Evolutionary conservation across 2,888 invertebrate species (phyloP).

Genomic region (Rosalia funebris): DNA sequence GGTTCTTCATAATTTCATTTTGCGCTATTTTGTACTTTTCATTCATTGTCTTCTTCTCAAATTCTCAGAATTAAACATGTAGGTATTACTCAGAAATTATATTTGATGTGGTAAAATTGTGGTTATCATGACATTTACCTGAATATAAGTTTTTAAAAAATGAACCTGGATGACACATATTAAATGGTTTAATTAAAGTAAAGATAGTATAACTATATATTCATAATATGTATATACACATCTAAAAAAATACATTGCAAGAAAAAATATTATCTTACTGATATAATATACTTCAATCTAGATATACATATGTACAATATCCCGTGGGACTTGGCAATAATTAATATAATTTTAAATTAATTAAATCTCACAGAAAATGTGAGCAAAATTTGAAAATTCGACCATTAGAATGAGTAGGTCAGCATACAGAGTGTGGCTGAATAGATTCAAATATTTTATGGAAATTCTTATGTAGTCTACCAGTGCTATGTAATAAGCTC

Average conservation of each 20-base stretch:
- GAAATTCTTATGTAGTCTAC: constrained; percentile 43
- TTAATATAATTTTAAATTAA: constrained; percentile 18
- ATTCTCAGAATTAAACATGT: constrained; percentile 2
- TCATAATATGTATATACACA: constrained; percentile 61
- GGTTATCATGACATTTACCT: constrained; percentile 14
- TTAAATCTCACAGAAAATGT: constrained; percentile 24
- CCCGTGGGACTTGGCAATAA: constrained; percentile 55
- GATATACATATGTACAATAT: constrained; percentile 64
- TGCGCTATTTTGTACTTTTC: constrained; percentile 16
- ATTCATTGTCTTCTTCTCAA: constrained; percentile 12
- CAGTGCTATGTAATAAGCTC: constrained; percentile 50
- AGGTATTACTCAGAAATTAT: too few relatives aligned
- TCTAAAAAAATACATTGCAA: constrained; percentile 65
- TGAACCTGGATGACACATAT: constrained; percentile 35
- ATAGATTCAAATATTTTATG: constrained; percentile 29
- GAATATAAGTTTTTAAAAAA: constrained; percentile 11
- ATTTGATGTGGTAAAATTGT: too few relatives aligned
- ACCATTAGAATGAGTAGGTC: constrained; percentile 41
- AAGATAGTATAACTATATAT: constrained; percentile 50
- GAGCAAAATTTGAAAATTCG: constrained; percentile 38
- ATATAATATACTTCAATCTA: constrained; percentile 62
- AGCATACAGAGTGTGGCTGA: constrained; percentile 34
- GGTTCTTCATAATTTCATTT: not conserved
- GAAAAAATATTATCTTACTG: constrained; percentile 63
- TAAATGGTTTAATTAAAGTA: constrained; percentile 40